Evolutionary conservation across 2,113 vertebrate species (phyloP).

Genomic region (Onychostoma macrolepis): DNA sequence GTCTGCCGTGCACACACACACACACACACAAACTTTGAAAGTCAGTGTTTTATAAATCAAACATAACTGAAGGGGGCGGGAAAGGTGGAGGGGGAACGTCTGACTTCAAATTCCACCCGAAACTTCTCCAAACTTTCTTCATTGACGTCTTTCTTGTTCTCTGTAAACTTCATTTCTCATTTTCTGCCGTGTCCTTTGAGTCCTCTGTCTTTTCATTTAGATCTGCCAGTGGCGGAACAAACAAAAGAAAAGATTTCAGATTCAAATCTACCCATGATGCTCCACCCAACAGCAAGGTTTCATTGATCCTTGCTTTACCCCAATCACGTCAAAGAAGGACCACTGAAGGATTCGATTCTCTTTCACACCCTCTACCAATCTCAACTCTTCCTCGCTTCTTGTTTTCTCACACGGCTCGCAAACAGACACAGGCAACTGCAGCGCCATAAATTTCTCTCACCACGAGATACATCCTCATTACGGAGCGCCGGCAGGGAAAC

Average conservation of each 20-base stretch:
- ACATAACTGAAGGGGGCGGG: background rate
- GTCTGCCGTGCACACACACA: background rate
- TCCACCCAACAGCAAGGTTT: slow-evolving; percentile 32
- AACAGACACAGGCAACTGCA: slow-evolving; percentile 42
- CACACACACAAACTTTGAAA: slow-evolving; percentile 20
- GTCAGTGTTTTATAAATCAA: slow-evolving; percentile 50
- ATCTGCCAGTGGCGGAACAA: slow-evolving; percentile 23
- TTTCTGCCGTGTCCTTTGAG: background rate
- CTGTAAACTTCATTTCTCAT: slow-evolving; percentile 36
- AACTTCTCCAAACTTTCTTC: slow-evolving; percentile 30
- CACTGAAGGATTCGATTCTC: slow-evolving; percentile 19
- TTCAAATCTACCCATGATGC: slow-evolving; percentile 31
- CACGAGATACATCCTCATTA: slow-evolving; percentile 43
- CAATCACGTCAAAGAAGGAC: slow-evolving; percentile 29
- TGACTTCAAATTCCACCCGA: slow-evolving; percentile 21
- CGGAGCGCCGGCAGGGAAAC: background rate
- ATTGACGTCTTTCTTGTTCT: slow-evolving; percentile 33
- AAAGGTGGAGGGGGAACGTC: background rate
- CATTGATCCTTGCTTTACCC: slow-evolving; percentile 1
- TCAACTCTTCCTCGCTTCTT: background rate
- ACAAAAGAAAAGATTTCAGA: slow-evolving; percentile 35
- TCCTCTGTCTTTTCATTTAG: slow-evolving; percentile 18
- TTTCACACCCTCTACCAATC: slow-evolving; percentile 9
- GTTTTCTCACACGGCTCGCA: background rate
- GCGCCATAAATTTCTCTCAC: slow-evolving; percentile 28